Percentiles rank a stretch among this genome's conserved stretches.
phyloP scores from a whole-genome alignment of 2,113 vertebrate genomes.

The Carollia perspicillata region DNA sequence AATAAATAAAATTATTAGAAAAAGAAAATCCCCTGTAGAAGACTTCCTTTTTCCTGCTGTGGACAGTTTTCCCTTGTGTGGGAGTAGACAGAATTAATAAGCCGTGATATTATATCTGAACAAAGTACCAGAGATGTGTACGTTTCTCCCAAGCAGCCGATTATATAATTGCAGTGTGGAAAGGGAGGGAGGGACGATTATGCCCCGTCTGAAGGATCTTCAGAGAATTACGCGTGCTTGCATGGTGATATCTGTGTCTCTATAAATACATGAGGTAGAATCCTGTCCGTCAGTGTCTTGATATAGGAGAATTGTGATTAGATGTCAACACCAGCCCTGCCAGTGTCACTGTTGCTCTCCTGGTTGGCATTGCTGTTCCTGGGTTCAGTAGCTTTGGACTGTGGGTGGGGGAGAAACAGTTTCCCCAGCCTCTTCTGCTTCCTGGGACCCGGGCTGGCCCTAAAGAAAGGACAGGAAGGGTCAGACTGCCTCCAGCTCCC shows the following conservation, averaged over 20 bases:
- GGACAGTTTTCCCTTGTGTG: neutral
- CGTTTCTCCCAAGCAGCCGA: neutral
- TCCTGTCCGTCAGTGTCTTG: neutral
- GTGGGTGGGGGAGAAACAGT: neutral
- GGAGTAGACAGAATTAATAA: neutral
- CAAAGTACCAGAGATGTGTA: neutral
- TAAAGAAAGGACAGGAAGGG: neutral
- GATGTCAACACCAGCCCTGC: neutral
- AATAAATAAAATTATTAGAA: too few species aligned
- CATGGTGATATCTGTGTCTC: neutral
- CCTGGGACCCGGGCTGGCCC: neutral
- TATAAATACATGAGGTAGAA: neutral
- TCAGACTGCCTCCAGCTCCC: neutral
- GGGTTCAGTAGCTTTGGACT: neutral
- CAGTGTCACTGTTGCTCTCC: neutral
- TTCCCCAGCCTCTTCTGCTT: neutral
- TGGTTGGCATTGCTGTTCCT: neutral
- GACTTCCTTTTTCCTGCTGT: neutral
- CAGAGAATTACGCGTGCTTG: neutral
- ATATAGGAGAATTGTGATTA: neutral
- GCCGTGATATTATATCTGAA: neutral
- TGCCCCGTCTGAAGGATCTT: neutral
- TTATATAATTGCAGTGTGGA: neutral
- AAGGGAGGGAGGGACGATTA: rapidly evolving
- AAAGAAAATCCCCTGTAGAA: neutral